Evolutionary conservation across 35 echinoderm and acorn worm genomes (phyloP).

Genomic region (Heliocidaris tuberculata): DNA sequence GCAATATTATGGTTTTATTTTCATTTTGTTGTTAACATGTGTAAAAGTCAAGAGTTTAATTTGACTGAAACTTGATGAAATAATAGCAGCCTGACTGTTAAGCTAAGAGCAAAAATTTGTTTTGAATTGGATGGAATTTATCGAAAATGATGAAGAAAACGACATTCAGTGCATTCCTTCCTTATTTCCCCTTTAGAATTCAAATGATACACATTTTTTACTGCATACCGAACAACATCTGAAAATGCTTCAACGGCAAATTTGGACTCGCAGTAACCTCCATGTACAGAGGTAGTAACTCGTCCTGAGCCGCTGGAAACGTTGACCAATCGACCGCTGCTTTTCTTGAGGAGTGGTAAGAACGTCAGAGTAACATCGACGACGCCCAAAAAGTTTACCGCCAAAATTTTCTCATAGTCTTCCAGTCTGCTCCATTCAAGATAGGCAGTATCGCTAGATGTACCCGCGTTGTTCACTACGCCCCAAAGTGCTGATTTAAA

Average conservation of each 20-base stretch:
- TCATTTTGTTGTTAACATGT: too few species aligned
- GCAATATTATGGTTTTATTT: too few species aligned
- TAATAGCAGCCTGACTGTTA: too few species aligned
- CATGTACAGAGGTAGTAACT: slow-evolving; percentile 45
- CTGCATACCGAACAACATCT: slow-evolving; percentile 78
- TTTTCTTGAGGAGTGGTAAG: slow-evolving; percentile 73
- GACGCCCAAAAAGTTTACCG: slow-evolving; percentile 80
- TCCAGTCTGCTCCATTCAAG: slow-evolving; percentile 63
- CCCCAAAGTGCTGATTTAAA: slow-evolving; percentile 79
- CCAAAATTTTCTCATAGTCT: slow-evolving; percentile 60
- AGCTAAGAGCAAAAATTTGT: too few species aligned
- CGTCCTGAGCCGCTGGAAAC: slow-evolving; percentile 66
- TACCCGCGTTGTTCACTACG: slow-evolving; percentile 89
- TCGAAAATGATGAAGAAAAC: too few species aligned
- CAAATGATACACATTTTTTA: too few species aligned
- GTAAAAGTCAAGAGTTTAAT: too few species aligned
- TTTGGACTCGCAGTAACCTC: slow-evolving; percentile 77
- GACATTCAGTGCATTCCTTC: too few species aligned
- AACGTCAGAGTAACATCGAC: slow-evolving; percentile 86
- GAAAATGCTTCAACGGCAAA: slow-evolving; percentile 86
- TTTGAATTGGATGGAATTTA: too few species aligned
- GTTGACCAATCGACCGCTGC: too few species aligned
- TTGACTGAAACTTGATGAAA: too few species aligned
- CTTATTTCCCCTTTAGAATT: too few species aligned
- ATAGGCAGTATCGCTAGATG: slow-evolving; percentile 44